Evolutionary conservation across 2,113 vertebrate genomes (phyloP).

Genomic region (Macquaria australasica): DNA sequence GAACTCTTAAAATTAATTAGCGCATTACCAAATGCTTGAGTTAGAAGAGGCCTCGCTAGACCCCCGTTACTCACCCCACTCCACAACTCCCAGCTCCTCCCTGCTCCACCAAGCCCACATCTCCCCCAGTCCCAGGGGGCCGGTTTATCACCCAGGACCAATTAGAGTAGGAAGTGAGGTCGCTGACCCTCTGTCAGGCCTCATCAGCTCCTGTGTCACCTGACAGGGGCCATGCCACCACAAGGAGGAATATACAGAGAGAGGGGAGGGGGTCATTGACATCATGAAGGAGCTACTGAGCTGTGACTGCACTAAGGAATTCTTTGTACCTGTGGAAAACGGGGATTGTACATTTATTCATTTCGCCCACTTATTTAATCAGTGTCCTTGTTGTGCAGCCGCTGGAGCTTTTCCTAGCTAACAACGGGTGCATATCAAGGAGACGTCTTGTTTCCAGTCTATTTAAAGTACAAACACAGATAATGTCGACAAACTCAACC

Average conservation of each 20-base stretch:
- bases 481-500: neutral
- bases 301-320: neutral
- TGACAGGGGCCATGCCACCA: slow-evolving; percentile 75
- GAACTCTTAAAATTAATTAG: slow-evolving; percentile 83
- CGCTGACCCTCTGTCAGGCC: slow-evolving; percentile 78
- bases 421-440: neutral
- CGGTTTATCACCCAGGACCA: slow-evolving; percentile 77
- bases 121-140: slow-evolving; percentile 56
- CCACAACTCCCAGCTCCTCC: slow-evolving; percentile 48
- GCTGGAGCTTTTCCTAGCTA: neutral
- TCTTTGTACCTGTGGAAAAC: slow-evolving; percentile 11
- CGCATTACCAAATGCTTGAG: slow-evolving; percentile 74
- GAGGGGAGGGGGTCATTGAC: neutral
- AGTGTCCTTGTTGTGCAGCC: neutral
- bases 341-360: neutral
- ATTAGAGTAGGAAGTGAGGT: slow-evolving; percentile 81
- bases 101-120: slow-evolving; percentile 39
- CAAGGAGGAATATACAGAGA: slow-evolving; percentile 8
- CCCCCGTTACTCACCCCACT: slow-evolving; percentile 37
- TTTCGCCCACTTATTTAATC: neutral
- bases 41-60: slow-evolving; percentile 59
- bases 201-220: slow-evolving; percentile 79
- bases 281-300: neutral
- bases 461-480: neutral
- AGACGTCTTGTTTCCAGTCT: slow-evolving; percentile 10